Evolutionary conservation across 2,797 vertebrate genomes (phyloP).

Genomic region (Pogoniulus pusillus): DNA sequence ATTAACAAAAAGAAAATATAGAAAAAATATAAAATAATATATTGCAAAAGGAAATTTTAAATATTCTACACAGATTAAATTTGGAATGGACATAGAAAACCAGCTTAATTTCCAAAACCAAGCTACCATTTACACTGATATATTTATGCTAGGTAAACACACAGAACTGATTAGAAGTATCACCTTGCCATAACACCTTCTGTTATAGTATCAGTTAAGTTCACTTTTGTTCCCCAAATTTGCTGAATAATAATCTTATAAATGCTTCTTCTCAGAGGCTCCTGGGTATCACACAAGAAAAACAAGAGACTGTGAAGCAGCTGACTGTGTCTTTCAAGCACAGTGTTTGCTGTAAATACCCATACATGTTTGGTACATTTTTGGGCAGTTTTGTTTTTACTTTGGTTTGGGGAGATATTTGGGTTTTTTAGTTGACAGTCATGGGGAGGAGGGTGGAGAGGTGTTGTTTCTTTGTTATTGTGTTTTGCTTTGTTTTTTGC

Average conservation of each 20-base stretch:
- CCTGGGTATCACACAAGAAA: background rate
- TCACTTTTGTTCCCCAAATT: background rate
- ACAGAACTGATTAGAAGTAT: background rate
- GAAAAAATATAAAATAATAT: too few relatives aligned
- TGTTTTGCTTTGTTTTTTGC: too few relatives aligned
- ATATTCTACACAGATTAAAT: background rate
- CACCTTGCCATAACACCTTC: background rate
- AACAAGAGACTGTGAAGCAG: rapidly evolving
- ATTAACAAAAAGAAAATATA: background rate
- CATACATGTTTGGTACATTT: too few relatives aligned
- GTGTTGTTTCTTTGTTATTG: too few relatives aligned
- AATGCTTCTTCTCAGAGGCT: background rate
- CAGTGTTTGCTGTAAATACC: too few relatives aligned
- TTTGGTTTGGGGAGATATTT: too few relatives aligned
- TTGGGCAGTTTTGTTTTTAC: too few relatives aligned
- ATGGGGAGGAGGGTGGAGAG: too few relatives aligned
- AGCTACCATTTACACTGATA: background rate
- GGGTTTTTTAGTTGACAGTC: too few relatives aligned
- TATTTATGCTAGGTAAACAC: background rate
- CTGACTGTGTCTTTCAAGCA: background rate
- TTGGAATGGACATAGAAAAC: background rate
- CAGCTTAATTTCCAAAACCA: background rate
- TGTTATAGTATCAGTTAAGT: background rate
- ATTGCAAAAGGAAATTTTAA: background rate
- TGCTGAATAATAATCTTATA: background rate